Base-by-base conservation (phyloP, 2,888 invertebrate genomes). In the Nephrocerus scutellatus region DNA sequence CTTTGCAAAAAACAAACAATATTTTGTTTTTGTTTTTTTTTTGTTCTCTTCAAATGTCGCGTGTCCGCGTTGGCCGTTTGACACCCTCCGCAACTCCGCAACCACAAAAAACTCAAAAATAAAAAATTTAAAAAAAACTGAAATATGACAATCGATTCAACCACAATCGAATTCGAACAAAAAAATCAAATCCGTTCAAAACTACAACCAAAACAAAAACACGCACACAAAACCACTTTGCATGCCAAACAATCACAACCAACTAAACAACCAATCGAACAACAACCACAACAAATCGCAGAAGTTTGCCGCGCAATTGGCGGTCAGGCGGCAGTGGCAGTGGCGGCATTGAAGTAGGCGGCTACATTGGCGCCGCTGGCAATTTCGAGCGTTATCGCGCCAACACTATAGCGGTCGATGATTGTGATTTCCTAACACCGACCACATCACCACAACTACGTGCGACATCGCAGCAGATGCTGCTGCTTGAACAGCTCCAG, bases 301-400 rank as follows among this genome's bases (percentile, higher is more conserved):
- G 52, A 55, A 68, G 68, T 50, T 57, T 66, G 48, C 57, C 66
- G 49, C 61, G 61, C 44, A 60, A 65, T 53, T 67, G 66, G 68
- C 66, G 66, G 47, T 55, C 59, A 22, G 41, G 45, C 35, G 22
- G 26, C 25, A 38, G 26, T 6, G 26, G 32, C 14, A 12, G 20
- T 16, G 19, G 15, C 28, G 8, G 15, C 19, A 15, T 19, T 19
- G 9, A 16, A 19, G 6, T 6, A 9, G 8, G 20, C 31, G 12
- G 12, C 21, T 10, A 14, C 34, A 34, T 18, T 34, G 13, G 15
- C 24, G 31, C 16, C 14, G 37, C 15, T 12, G 49, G 54, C 43
- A 54, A 52, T 26, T 52, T 57, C 41, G 66, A 64, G 47, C 60
- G 54, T 29, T 60, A 59, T 43, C 62, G 67, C 39, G 67, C 67